Conservation (phyloP, 2,113 vertebrate species). For the Apteryx owenii region DNA sequence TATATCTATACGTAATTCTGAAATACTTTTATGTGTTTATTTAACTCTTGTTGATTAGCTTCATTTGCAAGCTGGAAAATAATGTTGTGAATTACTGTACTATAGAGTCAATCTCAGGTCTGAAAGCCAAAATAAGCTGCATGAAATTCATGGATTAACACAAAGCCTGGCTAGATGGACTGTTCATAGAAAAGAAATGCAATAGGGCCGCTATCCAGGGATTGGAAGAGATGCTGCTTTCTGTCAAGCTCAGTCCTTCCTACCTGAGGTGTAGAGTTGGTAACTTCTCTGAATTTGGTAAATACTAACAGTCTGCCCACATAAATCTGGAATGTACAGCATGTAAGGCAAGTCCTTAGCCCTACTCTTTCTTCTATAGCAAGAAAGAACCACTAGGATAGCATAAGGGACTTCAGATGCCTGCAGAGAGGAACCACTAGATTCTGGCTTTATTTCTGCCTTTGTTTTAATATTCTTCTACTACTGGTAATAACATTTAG, state of each 20-base stretch:
- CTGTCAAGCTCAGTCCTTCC: too few species aligned
- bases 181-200: not conserved
- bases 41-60: not conserved
- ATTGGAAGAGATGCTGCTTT: not conserved
- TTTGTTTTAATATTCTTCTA: not conserved
- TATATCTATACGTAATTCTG: not conserved
- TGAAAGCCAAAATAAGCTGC: not conserved
- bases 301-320: not conserved
- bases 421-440: not conserved
- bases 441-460: not conserved
- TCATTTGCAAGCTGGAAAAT: not conserved
- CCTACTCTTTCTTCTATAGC: not conserved
- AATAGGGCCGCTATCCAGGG: fast-evolving
- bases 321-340: not conserved
- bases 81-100: not conserved
- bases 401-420: not conserved
- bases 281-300: not conserved
- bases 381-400: not conserved
- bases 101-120: not conserved
- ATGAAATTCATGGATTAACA: not conserved
- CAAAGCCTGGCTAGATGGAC: not conserved
- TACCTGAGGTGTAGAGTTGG: not conserved
- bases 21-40: not conserved
- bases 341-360: not conserved
- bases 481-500: not conserved